Evolutionary conservation across 2,797 vertebrate species (phyloP), one percentile per base, ranked within the genome.

Genomic region (Aphelocoma californica): DNA sequence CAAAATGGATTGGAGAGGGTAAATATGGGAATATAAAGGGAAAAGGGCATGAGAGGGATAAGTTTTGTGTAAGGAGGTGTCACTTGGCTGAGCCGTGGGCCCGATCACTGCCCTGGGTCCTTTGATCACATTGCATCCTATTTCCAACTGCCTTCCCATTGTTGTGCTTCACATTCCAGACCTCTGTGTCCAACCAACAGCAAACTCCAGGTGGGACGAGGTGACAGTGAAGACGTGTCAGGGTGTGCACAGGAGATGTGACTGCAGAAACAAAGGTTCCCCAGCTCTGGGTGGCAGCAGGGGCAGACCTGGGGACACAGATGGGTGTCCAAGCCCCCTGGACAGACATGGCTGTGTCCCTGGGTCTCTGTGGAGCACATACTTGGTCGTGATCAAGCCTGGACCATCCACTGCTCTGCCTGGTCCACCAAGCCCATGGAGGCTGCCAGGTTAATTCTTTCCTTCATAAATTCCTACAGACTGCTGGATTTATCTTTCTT

Each of bases 191-290:
- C 32, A 24, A 34, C 48, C 26, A 29, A 10, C 14, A 78, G 44
- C 40, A 53, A 47, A 4, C 7, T 24, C 25, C 50, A 25, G 24
- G 20, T 15, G 24, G 56, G 36, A 32, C 0, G 0, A 58, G 13
- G 26, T 26, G 60, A 38, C 3, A 36, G 29, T 2, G 1, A 51
- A 1, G 48, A 50, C 2, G 0, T 29, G 24, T 38, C 38, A 32
- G 13, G 21, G 11, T 73, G 32, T 5, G 21, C 65, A 20, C 25
- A 36, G 45, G 17, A 77, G 26, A 45, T 26, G 34, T 8, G 38
- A 19, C 45, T 47, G 51, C 57, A 85, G 51, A 23, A 38, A 9
- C 12, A 64, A 28, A 32, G 10, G 9, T 2, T 69, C n/a, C 47
- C n/a, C 54, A 58, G 28, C 48, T 23, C 38, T 47, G 38, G 28